phyloP scores from a whole-genome alignment of 2,113 vertebrate species.

The Anoura caudifer region DNA sequence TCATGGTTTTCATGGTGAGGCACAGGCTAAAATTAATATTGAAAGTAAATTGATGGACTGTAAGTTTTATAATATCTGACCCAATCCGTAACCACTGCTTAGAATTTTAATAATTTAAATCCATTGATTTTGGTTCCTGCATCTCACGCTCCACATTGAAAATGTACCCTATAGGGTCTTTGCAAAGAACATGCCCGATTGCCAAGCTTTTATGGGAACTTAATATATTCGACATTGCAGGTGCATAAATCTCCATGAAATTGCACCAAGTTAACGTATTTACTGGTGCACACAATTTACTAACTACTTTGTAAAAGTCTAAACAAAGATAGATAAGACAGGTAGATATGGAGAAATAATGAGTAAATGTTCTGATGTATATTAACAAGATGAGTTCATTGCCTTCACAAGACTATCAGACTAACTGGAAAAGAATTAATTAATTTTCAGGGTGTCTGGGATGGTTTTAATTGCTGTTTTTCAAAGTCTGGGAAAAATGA shows the following conservation, averaged over 20 bases:
- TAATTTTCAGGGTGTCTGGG: conserved; percentile 22
- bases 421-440: conserved; percentile 56
- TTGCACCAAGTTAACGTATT: conserved; percentile 63
- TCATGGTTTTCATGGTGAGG: conserved; percentile 21
- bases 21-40: conserved; percentile 41
- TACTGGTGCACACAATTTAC: conserved; percentile 67
- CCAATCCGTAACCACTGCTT: not conserved
- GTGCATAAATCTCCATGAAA: conserved; percentile 75
- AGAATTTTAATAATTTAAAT: conserved; percentile 67
- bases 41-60: conserved; percentile 50
- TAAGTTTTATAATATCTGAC: conserved; percentile 49
- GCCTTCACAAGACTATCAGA: conserved; percentile 32
- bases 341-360: conserved; percentile 63
- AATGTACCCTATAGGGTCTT: conserved; percentile 56
- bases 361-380: conserved; percentile 48
- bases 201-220: conserved; percentile 59
- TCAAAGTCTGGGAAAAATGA: conserved; percentile 54
- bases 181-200: conserved; percentile 50
- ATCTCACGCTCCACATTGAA: not conserved
- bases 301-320: conserved; percentile 65
- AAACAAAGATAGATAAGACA: conserved; percentile 52
- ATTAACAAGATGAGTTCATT: conserved; percentile 35
- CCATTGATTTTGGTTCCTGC: conserved; percentile 52
- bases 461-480: conserved; percentile 58
- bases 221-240: conserved; percentile 63